Base-by-base conservation (phyloP, 2,797 vertebrate genomes). In the Phoebastria nigripes region DNA sequence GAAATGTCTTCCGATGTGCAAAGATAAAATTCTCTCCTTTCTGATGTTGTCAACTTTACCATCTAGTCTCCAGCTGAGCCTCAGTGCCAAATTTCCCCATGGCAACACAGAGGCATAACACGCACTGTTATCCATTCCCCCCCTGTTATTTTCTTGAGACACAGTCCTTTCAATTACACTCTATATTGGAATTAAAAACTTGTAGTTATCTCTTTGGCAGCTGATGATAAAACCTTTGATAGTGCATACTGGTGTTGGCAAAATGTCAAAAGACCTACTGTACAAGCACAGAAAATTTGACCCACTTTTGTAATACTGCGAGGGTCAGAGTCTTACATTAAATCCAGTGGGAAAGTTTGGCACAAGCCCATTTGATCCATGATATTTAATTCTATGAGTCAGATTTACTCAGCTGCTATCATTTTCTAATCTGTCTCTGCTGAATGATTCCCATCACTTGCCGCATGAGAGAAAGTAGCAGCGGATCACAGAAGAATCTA, bases 271-370 rank as follows among this genome's bases (percentile, higher is more conserved):
- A 97, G 93, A 90, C 87, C 93, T 96, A 91, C 79, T 94, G 81
- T 81, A 97, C 66, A 72, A 93, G 92, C 84, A 91, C 78, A 95
- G 90, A 94, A 94, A 93, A 92, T 92, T 58, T 97, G 96, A 97
- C 96, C 95, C 96, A 96, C 76, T 97, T 97, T 70, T 97, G 96
- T 97, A 96, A 96, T 93, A 94, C 91, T 39, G 8, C 6, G 13
- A 76, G 96, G 96, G 96, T 96, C 97, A 97, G 82, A 95, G 96
- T 94, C 94, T 96, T 96, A 96, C 94, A 96, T 89, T 96, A 96
- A 97, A 96, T 96, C 94, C 92, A 87, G 55, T 52, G 96, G 94
- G 94, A 84, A 94, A 93, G 89, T 94, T 93, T 97, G 97, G 96
- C 94, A 95, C 76, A 72, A 92, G 72, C 89, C 96, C 95, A 96